A percentile compares a stretch with the other conserved stretches of the same genome.
phyloP scores from a whole-genome alignment of 2,113 vertebrate genomes.

The Hiodon tergisus region DNA sequence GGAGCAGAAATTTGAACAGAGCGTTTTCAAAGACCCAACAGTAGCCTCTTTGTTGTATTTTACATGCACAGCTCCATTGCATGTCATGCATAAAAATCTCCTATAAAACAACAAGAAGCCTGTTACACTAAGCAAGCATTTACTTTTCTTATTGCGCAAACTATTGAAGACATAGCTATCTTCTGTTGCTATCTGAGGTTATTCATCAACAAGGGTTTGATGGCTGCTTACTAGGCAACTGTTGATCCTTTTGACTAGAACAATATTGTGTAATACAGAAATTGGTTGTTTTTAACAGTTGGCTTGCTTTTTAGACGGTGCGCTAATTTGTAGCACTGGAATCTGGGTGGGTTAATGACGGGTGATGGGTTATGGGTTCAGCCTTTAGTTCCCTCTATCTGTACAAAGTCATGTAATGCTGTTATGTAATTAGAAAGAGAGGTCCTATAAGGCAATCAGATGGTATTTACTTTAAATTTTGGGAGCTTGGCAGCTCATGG shows the following conservation, averaged over 20 bases:
- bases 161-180: neutral
- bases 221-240: too few relatives aligned
- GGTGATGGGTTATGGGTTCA: too few relatives aligned
- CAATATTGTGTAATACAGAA: neutral
- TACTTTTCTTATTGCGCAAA: conserved; percentile 7
- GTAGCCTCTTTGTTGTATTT: conserved; percentile 31
- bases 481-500: too few relatives aligned
- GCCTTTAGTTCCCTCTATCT: too few relatives aligned
- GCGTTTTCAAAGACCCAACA: conserved; percentile 26
- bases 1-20: conserved; percentile 31
- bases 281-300: neutral
- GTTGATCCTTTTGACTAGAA: neutral
- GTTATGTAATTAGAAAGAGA: too few relatives aligned
- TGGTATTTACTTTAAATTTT: too few relatives aligned
- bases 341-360: neutral
- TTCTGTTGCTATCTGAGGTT: neutral
- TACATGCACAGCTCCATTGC: conserved; percentile 14
- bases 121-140: neutral
- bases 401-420: too few relatives aligned
- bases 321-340: too few relatives aligned
- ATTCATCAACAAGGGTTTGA: neutral
- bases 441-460: too few relatives aligned
- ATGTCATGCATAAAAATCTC: neutral
- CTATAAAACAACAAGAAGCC: neutral
- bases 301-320: too few relatives aligned